Conservation (phyloP, 2,888 invertebrate genomes). For the Drosophila borealis region DNA sequence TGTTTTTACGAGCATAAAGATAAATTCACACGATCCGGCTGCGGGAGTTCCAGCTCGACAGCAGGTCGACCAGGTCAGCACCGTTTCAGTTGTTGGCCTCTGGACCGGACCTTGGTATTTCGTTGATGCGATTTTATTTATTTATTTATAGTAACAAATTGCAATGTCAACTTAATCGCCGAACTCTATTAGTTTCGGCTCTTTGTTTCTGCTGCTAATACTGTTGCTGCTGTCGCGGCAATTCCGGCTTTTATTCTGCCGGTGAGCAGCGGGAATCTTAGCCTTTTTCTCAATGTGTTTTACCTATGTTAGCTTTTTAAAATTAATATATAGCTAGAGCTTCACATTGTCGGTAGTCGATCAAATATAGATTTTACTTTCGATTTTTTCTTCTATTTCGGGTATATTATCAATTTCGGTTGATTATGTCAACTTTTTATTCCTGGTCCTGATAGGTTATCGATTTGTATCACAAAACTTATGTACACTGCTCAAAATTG, state of each 20-base stretch:
- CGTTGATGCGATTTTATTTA: conserved; percentile 75
- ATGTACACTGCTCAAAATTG: too few species aligned
- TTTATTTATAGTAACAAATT: conserved; percentile 79
- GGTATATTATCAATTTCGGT: too few species aligned
- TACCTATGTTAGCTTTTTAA: background rate
- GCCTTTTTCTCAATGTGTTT: background rate
- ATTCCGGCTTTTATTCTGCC: background rate
- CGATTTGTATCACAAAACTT: too few species aligned
- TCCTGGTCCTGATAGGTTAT: too few species aligned
- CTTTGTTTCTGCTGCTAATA: conserved; percentile 27
- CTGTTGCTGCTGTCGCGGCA: conserved; percentile 4
- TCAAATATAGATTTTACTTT: too few species aligned
- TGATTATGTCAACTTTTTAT: too few species aligned
- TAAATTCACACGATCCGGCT: conserved; percentile 69
- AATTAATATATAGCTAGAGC: too few species aligned
- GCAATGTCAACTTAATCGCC: conserved; percentile 78
- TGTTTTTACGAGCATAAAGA: conserved; percentile 75
- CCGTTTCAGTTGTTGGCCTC: conserved; percentile 19
- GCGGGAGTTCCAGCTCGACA: conserved; percentile 37
- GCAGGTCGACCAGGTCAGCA: conserved; percentile 31
- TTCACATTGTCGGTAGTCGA: too few species aligned
- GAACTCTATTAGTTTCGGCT: conserved; percentile 70
- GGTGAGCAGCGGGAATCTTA: background rate
- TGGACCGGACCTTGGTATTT: conserved; percentile 37
- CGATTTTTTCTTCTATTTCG: too few species aligned